Percentiles rank a stretch among this genome's conserved stretches.
Evolutionary conservation across 1,140 invertebrate species (phyloP).

Genomic region (Drosophila murphyi): DNA sequence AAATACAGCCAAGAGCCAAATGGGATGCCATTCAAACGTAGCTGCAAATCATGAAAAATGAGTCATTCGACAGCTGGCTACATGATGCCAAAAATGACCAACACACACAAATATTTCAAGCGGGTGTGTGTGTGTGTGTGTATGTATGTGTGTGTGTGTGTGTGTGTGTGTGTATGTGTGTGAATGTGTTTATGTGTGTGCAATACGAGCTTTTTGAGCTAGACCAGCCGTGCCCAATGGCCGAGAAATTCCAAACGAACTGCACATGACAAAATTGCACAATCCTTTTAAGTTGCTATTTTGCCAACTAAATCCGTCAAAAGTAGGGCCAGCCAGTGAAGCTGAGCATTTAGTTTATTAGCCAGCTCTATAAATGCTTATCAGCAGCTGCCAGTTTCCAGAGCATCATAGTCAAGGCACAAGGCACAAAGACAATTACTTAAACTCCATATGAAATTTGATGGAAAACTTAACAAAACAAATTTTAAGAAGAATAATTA

Average conservation of each 20-base stretch:
- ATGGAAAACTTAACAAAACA: neutral
- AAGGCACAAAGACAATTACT: neutral
- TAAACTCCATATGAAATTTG: neutral
- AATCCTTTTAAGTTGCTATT: slow-evolving; percentile 8
- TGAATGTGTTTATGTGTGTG: neutral
- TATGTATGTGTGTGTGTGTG: no score
- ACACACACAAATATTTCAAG: neutral
- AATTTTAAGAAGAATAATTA: neutral
- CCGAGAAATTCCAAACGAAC: slow-evolving; percentile 12
- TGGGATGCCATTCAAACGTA: slow-evolving; percentile 28
- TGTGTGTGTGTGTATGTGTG: neutral
- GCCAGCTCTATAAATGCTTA: neutral
- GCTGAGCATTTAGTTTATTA: slow-evolving; percentile 6
- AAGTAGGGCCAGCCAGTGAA: neutral
- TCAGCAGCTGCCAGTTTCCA: neutral
- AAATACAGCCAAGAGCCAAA: slow-evolving; percentile 13
- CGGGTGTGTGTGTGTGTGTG: neutral
- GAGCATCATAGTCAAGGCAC: neutral
- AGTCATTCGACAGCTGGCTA: slow-evolving; percentile 42
- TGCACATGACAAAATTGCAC: slow-evolving; percentile 26
- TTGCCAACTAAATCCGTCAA: neutral
- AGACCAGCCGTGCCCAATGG: neutral
- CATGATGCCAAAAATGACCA: slow-evolving; percentile 19
- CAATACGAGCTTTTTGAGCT: neutral
- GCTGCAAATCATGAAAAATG: slow-evolving; percentile 60